Evolutionary conservation across 2,797 vertebrate species (phyloP), one percentile per base, ranked within the genome.

Genomic region (Phataginus tetradactyla): DNA sequence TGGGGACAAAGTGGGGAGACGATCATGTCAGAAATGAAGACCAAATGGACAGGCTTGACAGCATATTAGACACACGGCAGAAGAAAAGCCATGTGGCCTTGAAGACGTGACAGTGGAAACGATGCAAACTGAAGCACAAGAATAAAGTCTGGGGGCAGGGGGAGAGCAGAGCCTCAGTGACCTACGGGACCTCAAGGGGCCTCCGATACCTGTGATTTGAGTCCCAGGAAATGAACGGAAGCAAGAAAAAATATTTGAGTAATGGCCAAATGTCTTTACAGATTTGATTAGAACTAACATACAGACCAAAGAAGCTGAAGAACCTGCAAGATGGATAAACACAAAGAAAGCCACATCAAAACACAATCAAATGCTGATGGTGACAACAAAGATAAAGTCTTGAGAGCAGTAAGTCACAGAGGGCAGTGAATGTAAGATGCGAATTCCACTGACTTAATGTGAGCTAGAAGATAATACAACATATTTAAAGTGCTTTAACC

Each of bases 371-470:
- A 13, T 4, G 21, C 79, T 29, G 49, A 7, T 23, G 34, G 66
- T 8, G 49, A 7, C 15, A 13, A 23, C 4, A 66, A 15, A 39
- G 21, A 72, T 29, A 15, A 37, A 42, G 1, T n/a, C 77, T 13
- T 10, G 27, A 29, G 13, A 61, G 81, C 13, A 57, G 0, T 0
- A 7, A 6, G 2, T 0, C 6, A 23, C 0, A 1, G 23, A 7
- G 42, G 25, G 15, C 3, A 20, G 21, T 0, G 2, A 55, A 12
- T 1, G 0, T 0, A 21, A 14, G 17, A 32, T 2, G 3, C 27
- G 59, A 18, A 17, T 0, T 1, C 55, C 29, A 4, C 2, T 1
- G 17, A 71, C 55, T 4, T n/a, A 1, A 23, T 0, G 1, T 2
- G 4, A 23, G 85, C 0, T 0, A 15, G 55, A 23, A 57, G 64